Evolutionary conservation across 1,140 invertebrate species (phyloP).

Genomic region (Drosophila novamexicana): DNA sequence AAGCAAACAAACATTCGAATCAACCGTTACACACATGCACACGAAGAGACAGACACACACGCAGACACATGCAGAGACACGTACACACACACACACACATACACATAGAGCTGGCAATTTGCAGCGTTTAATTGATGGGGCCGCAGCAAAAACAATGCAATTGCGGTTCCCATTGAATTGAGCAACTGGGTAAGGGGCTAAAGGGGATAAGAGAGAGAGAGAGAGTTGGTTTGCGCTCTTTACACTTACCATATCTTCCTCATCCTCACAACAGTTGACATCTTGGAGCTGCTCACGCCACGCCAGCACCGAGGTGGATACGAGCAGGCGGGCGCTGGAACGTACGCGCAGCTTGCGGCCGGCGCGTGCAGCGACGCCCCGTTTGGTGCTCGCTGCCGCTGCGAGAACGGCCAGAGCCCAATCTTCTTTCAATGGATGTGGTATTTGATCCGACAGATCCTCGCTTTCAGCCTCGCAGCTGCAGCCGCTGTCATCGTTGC

Average conservation of each 20-base stretch:
- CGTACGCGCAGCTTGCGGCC: constrained; percentile 61
- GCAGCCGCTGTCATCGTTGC: constrained; percentile 67
- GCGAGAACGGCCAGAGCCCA: constrained; percentile 64
- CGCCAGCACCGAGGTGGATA: constrained; percentile 66
- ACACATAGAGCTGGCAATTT: constrained; percentile 29
- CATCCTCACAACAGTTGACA: constrained; percentile 76
- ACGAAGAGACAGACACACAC: constrained; percentile 8
- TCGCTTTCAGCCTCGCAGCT: constrained; percentile 57
- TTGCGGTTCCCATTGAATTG: constrained; percentile 51
- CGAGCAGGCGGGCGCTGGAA: constrained; percentile 54
- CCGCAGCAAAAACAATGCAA: constrained; percentile 39
- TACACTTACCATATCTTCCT: constrained; percentile 83
- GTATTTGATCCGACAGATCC: constrained; percentile 38
- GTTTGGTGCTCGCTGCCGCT: constrained; percentile 52
- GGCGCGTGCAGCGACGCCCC: constrained; percentile 51
- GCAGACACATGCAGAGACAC: constrained; percentile 5
- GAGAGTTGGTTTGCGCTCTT: background rate
- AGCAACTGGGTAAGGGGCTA: background rate
- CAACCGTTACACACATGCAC: constrained; percentile 34
- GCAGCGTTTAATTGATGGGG: constrained; percentile 64
- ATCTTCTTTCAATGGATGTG: constrained; percentile 57
- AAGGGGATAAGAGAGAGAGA: background rate
- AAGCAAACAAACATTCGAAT: constrained; percentile 54
- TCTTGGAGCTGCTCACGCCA: constrained; percentile 70
- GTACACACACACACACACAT: constrained; percentile 1